Percentiles rank a stretch among this genome's conserved stretches.
Evolutionary conservation across 92 coral and sea anemone genomes (phyloP).

Genomic region (Blastomussa wellsi): DNA sequence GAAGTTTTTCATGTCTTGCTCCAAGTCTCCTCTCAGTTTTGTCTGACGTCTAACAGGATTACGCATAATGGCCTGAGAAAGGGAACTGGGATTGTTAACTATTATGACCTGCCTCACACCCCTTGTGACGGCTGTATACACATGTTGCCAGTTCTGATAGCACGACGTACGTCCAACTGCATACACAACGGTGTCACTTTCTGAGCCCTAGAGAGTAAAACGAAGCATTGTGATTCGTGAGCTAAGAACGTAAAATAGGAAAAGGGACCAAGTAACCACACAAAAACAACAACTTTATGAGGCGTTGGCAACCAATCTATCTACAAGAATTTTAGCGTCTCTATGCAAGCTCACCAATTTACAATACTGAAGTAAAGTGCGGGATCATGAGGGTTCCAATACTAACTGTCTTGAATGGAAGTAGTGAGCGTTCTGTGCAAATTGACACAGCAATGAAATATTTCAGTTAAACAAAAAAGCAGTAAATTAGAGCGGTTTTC

Average conservation of each 20-base stretch:
- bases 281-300: neutral
- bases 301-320: neutral
- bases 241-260: neutral
- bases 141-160: conserved; percentile 58
- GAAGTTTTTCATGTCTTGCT: neutral
- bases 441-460: neutral
- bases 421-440: neutral
- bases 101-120: conserved; percentile 31
- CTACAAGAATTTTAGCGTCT: neutral
- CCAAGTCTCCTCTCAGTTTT: conserved; percentile 19
- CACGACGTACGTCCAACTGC: conserved; percentile 31
- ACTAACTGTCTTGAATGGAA: neutral
- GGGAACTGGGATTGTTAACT: conserved; percentile 8
- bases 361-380: neutral
- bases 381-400: neutral
- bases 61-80: neutral
- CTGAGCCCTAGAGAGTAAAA: conserved; percentile 40
- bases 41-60: conserved; percentile 29
- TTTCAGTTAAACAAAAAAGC: neutral
- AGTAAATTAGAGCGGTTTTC: too few species aligned
- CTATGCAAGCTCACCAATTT: neutral
- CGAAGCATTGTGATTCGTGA: too few species aligned
- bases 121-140: conserved; percentile 57
- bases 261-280: neutral
- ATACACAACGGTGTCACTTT: conserved; percentile 37